These are phyloP conservation scores for Agonopterix arenella DNA, from an alignment of 2,888 invertebrate species.

Conservation along the genomic window DNA sequence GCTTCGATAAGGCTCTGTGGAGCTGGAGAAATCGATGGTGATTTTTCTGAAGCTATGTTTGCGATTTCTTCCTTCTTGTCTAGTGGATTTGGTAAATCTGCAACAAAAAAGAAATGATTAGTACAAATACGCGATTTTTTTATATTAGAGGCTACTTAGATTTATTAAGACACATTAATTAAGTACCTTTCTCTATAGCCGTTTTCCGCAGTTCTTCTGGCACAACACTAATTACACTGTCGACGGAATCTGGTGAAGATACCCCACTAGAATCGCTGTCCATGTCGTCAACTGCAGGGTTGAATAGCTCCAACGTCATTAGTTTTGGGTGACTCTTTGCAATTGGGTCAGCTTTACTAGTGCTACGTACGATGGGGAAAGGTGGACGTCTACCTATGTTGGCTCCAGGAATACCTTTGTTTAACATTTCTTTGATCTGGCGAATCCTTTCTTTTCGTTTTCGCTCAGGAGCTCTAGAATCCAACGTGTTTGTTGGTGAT, in stretches of 20 bases:
- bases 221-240: slow-evolving; percentile 89
- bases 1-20: slow-evolving; percentile 78
- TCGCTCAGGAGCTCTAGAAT: slow-evolving; percentile 65
- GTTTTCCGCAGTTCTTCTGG: slow-evolving; percentile 76
- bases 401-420: slow-evolving; percentile 81
- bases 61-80: slow-evolving; percentile 37
- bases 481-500: slow-evolving; percentile 54
- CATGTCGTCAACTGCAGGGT: slow-evolving; percentile 93
- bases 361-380: slow-evolving; percentile 82
- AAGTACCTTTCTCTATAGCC: slow-evolving; percentile 62
- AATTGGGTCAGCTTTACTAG: slow-evolving; percentile 77
- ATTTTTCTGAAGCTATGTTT: slow-evolving; percentile 24
- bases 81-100: slow-evolving; percentile 40
- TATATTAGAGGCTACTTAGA: too few relatives aligned
- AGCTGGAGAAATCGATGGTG: slow-evolving; percentile 36
- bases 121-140: too few relatives aligned
- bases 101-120: slow-evolving; percentile 18
- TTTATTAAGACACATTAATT: not conserved
- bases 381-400: slow-evolving; percentile 64
- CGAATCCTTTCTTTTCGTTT: slow-evolving; percentile 80
- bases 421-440: slow-evolving; percentile 83
- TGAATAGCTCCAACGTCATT: slow-evolving; percentile 89
- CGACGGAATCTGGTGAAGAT: slow-evolving; percentile 91
- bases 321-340: slow-evolving; percentile 84
- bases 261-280: slow-evolving; percentile 93